Evolutionary conservation across 1,140 invertebrate species (phyloP).

Genomic region (Belonocnema kinseyi): DNA sequence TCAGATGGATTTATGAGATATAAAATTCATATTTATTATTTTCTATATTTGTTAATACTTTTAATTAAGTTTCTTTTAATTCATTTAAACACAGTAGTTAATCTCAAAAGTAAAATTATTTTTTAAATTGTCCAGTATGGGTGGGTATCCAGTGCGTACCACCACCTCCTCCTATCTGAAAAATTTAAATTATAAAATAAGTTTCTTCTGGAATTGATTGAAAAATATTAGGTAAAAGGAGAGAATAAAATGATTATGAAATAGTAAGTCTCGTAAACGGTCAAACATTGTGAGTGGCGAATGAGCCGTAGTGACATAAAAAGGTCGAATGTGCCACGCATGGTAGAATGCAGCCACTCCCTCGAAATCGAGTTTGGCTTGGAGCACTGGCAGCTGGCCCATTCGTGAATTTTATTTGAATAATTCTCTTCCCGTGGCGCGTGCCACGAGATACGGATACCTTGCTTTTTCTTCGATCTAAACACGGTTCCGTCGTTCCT

Average conservation of each 20-base stretch:
- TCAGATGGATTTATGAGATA: too few species aligned
- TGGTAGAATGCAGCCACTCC: conserved; percentile 44
- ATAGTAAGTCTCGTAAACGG: conserved; percentile 18
- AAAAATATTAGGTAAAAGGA: too few species aligned
- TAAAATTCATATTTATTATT: too few species aligned
- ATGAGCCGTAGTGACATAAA: conserved; percentile 50
- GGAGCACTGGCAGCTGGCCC: conserved; percentile 55
- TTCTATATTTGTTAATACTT: too few species aligned
- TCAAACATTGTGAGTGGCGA: conserved; percentile 47
- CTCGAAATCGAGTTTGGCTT: conserved; percentile 50
- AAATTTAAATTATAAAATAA: too few species aligned
- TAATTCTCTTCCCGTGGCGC: conserved; percentile 55
- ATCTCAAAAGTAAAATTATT: too few species aligned
- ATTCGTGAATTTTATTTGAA: conserved; percentile 56
- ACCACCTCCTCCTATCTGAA: too few species aligned
- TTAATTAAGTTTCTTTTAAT: too few species aligned
- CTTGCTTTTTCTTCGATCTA: conserved; percentile 48
- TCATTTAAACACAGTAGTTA: too few species aligned
- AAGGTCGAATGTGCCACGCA: conserved; percentile 44
- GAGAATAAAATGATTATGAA: conserved; percentile 23
- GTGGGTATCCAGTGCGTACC: too few species aligned
- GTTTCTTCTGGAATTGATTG: too few species aligned
- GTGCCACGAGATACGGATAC: conserved; percentile 55
- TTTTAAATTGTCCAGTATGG: too few species aligned
- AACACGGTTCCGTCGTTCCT: conserved; percentile 49